A percentile compares a stretch with the other conserved stretches of the same genome.
Conservation (phyloP, 1,140 invertebrate genomes). For the Drosophila mauritiana region DNA sequence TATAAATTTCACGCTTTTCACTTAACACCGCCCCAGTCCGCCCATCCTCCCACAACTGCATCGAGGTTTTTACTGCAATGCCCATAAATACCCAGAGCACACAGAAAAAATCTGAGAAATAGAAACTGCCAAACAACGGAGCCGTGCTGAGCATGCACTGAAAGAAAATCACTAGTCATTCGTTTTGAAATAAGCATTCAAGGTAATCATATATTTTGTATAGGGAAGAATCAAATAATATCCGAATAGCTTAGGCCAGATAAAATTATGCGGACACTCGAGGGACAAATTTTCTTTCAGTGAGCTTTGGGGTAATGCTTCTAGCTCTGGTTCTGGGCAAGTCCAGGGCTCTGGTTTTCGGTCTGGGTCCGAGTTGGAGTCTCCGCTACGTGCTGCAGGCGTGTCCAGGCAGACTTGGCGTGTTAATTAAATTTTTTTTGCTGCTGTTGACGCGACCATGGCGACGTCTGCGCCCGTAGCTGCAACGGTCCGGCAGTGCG, state of each 20-base stretch:
- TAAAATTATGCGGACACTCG: neutral
- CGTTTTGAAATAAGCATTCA: too few relatives aligned
- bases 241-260: neutral
- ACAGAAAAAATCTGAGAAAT: constrained; percentile 63
- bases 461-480: neutral
- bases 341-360: constrained; percentile 21
- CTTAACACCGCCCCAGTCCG: constrained; percentile 39
- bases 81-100: constrained; percentile 48
- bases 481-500: constrained; percentile 41
- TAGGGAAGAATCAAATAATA: too few relatives aligned
- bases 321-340: constrained; percentile 17
- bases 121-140: constrained; percentile 59
- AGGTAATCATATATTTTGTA: too few relatives aligned
- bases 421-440: constrained; percentile 70
- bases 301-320: constrained; percentile 20
- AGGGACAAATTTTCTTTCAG: neutral
- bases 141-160: constrained; percentile 41
- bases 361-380: constrained; percentile 8
- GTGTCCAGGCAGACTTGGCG: constrained; percentile 51
- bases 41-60: constrained; percentile 41
- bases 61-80: constrained; percentile 55
- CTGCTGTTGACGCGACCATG: constrained; percentile 49
- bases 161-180: neutral
- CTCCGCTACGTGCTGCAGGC: constrained; percentile 61
- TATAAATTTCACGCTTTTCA: constrained; percentile 72